Evolutionary conservation across 2,113 vertebrate genomes (phyloP), one percentile per base, ranked within the genome.

Genomic region (Meleagris gallopavo): DNA sequence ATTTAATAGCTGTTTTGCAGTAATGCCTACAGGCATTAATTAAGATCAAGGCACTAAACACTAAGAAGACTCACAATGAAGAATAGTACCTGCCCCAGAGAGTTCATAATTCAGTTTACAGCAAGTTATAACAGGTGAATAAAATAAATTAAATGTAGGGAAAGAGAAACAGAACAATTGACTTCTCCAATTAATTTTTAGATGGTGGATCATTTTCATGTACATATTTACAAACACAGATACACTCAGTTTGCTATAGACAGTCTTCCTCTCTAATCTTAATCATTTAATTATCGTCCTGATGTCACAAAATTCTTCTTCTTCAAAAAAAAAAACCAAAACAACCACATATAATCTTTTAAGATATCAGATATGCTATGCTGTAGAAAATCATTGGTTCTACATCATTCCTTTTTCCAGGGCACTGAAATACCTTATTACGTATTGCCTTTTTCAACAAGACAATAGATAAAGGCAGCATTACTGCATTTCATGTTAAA

Each of bases 1-100:
- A 89, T 90, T 96, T 94, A 96, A 94, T 90, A 94, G 86, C 62
- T 95, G 77, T 85, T 95, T 85, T 94, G 83, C 90, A 90, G 83
- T 72, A 96, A 73, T 62, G 66, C 96, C 94, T 92, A 73, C 27
- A 90, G 95, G 92, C 77, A 48, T 82, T 96, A 89, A 97, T 95
- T 94, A 97, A 95, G 83, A 93, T 93, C 80, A 94, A 96, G 90
- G 90, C 69, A 48, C 88, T 92, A 84, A 86, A 66, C 40, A 66
- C 72, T 40, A 50, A 36, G 76, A 84, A 36, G 76, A 84, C 73
- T 84, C 67, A 43, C 9, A 85, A 36, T 75, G 87, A 94, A 89
- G 94, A 94, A 88, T 21, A 88, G 87, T 88, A 61, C 86, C 86
- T 89, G 71, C 36, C 67, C 64, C 38, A 85, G 67, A 95, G 74